phyloP scores from a whole-genome alignment of 2,113 vertebrate species.

The Petroica traversi region DNA sequence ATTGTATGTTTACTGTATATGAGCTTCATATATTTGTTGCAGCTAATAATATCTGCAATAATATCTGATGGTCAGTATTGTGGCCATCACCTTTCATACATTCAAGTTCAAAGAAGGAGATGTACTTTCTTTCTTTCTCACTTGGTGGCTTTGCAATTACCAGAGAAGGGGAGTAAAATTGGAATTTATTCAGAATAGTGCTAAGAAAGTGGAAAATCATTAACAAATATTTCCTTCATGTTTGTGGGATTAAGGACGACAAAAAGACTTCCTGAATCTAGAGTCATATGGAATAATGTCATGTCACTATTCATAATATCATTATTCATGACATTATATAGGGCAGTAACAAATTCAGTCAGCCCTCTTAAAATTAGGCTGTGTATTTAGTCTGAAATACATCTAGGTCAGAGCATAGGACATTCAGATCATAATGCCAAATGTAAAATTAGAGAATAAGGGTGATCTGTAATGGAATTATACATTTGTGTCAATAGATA shows the following conservation, averaged over 20 bases:
- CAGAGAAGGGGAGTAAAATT: neutral
- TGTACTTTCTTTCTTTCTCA: accelerated
- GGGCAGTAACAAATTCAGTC: neutral
- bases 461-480: neutral
- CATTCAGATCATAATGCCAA: neutral
- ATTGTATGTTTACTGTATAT: neutral
- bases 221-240: neutral
- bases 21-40: neutral
- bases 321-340: neutral
- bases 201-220: neutral
- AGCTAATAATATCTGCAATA: neutral
- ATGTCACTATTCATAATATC: neutral
- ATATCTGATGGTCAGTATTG: neutral
- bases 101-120: neutral
- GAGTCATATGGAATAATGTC: neutral
- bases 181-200: neutral
- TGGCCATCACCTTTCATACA: neutral
- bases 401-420: neutral
- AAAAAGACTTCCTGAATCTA: neutral
- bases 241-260: neutral
- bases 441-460: neutral
- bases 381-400: neutral
- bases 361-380: neutral
- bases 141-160: neutral
- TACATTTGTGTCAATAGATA: neutral